These are phyloP conservation scores for Acleris emargana DNA, from an alignment of 2,888 invertebrate genomes.

Conservation along the genomic window DNA sequence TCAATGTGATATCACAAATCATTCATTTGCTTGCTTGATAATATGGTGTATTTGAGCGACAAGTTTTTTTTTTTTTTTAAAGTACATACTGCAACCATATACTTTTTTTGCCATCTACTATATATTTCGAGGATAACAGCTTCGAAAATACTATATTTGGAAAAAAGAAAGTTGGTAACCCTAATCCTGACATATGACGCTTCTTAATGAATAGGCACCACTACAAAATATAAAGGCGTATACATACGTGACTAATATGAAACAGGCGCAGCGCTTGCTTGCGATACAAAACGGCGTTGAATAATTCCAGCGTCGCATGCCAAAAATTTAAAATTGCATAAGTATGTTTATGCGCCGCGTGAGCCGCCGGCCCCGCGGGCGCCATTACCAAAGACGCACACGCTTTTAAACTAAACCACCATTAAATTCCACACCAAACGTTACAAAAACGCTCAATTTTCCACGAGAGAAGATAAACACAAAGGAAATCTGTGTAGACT, in stretches of 20 bases:
- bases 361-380: slow-evolving; percentile 54
- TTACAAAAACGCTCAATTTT: slow-evolving; percentile 49
- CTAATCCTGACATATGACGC: not conserved
- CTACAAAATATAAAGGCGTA: slow-evolving; percentile 46
- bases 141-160: too few relatives aligned
- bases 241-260: slow-evolving; percentile 39
- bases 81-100: too few relatives aligned
- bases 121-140: too few relatives aligned
- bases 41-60: too few relatives aligned
- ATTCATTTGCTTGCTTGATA: too few relatives aligned
- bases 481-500: slow-evolving; percentile 12
- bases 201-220: slow-evolving; percentile 24
- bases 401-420: slow-evolving; percentile 69
- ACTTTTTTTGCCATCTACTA: too few relatives aligned
- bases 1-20: too few relatives aligned
- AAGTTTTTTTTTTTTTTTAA: too few relatives aligned
- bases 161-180: too few relatives aligned
- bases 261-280: slow-evolving; percentile 47
- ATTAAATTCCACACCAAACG: slow-evolving; percentile 59
- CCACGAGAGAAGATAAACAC: slow-evolving; percentile 37
- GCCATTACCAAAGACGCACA: slow-evolving; percentile 62
- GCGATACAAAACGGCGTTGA: slow-evolving; percentile 57
- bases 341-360: slow-evolving; percentile 56
- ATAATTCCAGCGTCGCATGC: slow-evolving; percentile 59
- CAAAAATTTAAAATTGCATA: slow-evolving; percentile 67